phyloP scores from a whole-genome alignment of 2,797 vertebrate genomes.

The Semotilus atromaculatus region DNA sequence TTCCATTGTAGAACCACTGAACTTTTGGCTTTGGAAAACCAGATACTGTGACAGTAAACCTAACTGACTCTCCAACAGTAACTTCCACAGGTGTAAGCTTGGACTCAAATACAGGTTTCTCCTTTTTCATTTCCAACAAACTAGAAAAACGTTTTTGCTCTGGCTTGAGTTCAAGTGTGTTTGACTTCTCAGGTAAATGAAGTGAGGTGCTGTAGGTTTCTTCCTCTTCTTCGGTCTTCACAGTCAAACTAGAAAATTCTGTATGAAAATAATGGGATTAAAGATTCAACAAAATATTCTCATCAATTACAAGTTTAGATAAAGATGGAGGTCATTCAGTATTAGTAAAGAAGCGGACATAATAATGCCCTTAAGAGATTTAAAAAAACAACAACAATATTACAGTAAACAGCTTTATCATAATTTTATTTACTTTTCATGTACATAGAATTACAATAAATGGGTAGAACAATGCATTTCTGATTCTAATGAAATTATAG shows the following conservation, averaged over 20 bases:
- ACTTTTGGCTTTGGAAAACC: constrained; percentile 87
- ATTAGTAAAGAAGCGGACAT: constrained; percentile 45
- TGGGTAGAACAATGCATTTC: constrained; percentile 66
- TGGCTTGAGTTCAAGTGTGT: constrained; percentile 94
- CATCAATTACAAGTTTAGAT: constrained; percentile 56
- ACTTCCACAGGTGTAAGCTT: constrained; percentile 78
- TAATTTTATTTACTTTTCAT: constrained; percentile 55
- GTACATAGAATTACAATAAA: constrained; percentile 67
- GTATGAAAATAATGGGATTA: constrained; percentile 83
- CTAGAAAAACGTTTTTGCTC: constrained; percentile 84
- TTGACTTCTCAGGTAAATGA: constrained; percentile 82
- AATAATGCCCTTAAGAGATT: constrained; percentile 19
- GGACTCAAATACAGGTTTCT: constrained; percentile 87
- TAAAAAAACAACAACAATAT: constrained; percentile 31
- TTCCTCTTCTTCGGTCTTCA: constrained; percentile 85
- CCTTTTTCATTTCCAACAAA: constrained; percentile 80
- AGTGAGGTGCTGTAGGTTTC: constrained; percentile 85
- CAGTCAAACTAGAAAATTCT: constrained; percentile 88
- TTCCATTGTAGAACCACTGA: constrained; percentile 88
- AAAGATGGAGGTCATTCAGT: constrained; percentile 36
- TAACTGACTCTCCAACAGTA: constrained; percentile 81
- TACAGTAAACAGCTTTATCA: constrained; percentile 24
- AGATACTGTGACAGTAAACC: constrained; percentile 82
- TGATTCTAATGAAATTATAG: constrained; percentile 62
- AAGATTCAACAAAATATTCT: constrained; percentile 72